Evolutionary conservation across 2,888 invertebrate species (phyloP), one percentile per base, ranked within the genome.

Genomic region (Oegoconia quadripuncta): DNA sequence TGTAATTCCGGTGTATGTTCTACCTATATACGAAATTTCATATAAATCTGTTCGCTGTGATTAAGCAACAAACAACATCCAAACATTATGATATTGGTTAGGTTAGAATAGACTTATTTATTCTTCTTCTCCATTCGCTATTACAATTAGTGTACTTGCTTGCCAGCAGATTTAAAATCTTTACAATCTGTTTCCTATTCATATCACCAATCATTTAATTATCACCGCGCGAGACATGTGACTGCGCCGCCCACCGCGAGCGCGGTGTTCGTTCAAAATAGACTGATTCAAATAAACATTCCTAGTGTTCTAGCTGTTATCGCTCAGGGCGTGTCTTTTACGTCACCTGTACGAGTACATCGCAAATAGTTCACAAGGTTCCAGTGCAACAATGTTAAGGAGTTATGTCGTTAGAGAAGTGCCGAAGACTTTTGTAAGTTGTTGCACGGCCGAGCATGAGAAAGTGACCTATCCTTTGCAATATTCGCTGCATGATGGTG

Each of bases 301-400:
- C 37, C 22, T 20, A 25, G 28, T 31, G 39, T 48, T 41, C 37
- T 26, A 25, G 28, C 31, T 31, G 39, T 48, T 41, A 37, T 39
- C 39, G 36, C 26, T 35, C 41, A 15, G 41, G 48, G 48, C 35
- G 43, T 48, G 39, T 35, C 39, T 37, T n/a, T 18, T 18, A 35
- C 45, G 48, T 45, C 48, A 45, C 14, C 37, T n/a, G 15, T 25
- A 16, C 27, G 27, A 9, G 22, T 11, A 20, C 11, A 3, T 25
- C 16, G 34, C 23, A 33, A 37, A 30, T 25, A 23, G 23, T 18
- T 18, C 8, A 18, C 2, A 9, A 4, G 22, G 9, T 9, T 22
- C 9, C 6, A 22, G 9, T 3, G 22, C 7, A 9, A 9, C 22
- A 7, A 3, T 2, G 9, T 9, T 9, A 22, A 7, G 7, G 22